Evolutionary conservation across 2,888 invertebrate species (phyloP).

Genomic region (Ormyrus nitidulus): DNA sequence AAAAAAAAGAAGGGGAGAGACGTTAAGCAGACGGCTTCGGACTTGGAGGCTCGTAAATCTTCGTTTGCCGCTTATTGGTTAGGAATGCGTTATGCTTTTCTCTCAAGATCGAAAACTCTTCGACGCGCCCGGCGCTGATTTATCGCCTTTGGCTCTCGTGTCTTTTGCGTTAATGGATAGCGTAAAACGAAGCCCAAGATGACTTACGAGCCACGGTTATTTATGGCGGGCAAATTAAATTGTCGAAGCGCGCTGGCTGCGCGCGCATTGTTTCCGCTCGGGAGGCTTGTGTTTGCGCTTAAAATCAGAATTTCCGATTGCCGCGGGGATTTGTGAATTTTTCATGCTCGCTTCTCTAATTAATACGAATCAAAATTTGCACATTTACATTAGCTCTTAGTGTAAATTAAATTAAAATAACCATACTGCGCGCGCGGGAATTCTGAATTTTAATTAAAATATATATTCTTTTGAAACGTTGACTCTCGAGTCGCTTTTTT

Average conservation of each 20-base stretch:
- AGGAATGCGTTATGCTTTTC: conserved; percentile 14
- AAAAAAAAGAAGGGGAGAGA: background rate
- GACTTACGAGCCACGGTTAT: conserved; percentile 29
- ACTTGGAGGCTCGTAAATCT: conserved; percentile 44
- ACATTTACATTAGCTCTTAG: rapidly evolving
- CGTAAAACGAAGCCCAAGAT: background rate
- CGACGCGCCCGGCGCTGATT: conserved; percentile 28
- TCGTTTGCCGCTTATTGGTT: conserved; percentile 30
- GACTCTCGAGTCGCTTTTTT: no score
- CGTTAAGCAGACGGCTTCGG: conserved; percentile 30
- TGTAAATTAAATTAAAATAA: no score
- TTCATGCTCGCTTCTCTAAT: no score
- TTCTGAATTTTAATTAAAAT: no score
- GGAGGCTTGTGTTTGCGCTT: no score
- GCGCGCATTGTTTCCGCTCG: no score
- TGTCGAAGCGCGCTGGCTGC: background rate
- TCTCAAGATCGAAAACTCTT: conserved; percentile 26
- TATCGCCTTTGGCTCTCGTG: conserved; percentile 40
- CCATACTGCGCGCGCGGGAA: no score
- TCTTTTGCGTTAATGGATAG: conserved; percentile 50
- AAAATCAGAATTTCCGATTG: no score
- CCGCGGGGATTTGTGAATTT: no score
- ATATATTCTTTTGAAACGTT: no score
- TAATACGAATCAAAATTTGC: no score
- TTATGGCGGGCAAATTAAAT: conserved; percentile 36